These are phyloP conservation scores for Lemur catta DNA, from an alignment of 2,797 vertebrate genomes.

Conservation along the genomic window DNA sequence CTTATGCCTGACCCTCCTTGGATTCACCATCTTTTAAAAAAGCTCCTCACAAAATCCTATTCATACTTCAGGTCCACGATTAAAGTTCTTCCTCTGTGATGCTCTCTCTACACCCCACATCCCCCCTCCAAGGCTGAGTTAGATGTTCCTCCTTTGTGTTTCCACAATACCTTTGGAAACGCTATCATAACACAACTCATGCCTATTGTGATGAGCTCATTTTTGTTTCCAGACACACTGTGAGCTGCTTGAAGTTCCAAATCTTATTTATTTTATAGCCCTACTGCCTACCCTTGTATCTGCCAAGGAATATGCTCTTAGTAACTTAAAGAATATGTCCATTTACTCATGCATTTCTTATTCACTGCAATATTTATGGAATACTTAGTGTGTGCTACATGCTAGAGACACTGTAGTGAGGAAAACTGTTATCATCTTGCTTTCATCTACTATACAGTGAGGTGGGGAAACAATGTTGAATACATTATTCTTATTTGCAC, in stretches of 20 bases:
- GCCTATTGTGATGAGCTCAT: not conserved
- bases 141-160: too few species aligned
- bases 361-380: not conserved
- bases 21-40: not conserved
- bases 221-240: not conserved
- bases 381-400: too few species aligned
- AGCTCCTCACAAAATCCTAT: too few species aligned
- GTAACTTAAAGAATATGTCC: not conserved
- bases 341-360: not conserved
- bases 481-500: not conserved
- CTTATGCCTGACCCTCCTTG: not conserved
- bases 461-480: not conserved
- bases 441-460: not conserved
- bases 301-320: not conserved
- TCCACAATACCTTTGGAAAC: not conserved
- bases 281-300: not conserved
- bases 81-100: not conserved
- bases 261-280: not conserved
- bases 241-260: not conserved
- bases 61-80: not conserved
- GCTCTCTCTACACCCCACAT: accelerated
- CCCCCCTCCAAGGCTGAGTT: not conserved
- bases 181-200: not conserved
- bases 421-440: accelerated
- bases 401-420: not conserved